A percentile compares a stretch with the other conserved stretches of the same genome.
Evolutionary conservation across 1,140 invertebrate genomes (phyloP).

Genomic region (Tetragonula clypearis): DNA sequence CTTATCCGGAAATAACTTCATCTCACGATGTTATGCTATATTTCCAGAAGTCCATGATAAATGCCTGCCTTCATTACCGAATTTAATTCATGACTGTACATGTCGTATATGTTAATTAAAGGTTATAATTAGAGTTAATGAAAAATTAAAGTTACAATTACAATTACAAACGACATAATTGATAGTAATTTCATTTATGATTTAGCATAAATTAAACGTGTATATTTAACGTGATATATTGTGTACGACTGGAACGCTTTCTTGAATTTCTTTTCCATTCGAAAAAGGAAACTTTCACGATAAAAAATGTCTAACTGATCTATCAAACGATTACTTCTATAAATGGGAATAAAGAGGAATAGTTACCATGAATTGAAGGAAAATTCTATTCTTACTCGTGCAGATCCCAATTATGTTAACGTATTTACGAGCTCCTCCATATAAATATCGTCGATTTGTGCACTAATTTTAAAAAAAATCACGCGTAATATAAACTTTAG

Average conservation of each 20-base stretch:
- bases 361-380: neutral
- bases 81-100: conserved; percentile 22
- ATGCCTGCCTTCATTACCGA: neutral
- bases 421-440: neutral
- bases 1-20: neutral
- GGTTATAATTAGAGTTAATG: neutral
- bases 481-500: neutral
- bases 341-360: too few relatives aligned
- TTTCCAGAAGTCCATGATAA: neutral
- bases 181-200: neutral
- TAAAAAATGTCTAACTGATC: neutral
- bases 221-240: neutral
- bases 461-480: neutral
- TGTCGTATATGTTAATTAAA: neutral
- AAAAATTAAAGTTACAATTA: neutral
- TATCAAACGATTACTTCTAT: neutral
- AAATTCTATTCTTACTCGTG: neutral
- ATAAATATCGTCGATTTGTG: neutral
- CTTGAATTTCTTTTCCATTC: neutral
- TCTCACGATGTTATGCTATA: neutral
- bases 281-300: conserved; percentile 27
- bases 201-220: neutral
- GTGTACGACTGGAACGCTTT: neutral
- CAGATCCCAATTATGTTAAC: neutral
- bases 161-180: neutral